Conservation (phyloP, 1,140 invertebrate genomes). For the Ips typographus region DNA sequence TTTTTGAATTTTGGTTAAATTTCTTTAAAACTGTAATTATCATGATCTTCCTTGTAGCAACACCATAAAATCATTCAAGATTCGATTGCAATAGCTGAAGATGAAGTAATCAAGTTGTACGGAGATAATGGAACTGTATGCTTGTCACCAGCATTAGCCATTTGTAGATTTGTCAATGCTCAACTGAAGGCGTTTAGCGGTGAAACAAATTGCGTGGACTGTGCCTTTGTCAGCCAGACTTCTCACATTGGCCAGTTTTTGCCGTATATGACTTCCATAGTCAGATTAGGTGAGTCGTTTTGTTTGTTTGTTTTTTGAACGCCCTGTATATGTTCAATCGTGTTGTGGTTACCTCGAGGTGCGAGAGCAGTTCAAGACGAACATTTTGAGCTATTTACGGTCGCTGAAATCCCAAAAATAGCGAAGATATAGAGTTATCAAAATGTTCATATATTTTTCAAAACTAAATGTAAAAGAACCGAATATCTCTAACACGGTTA, state of each 20-base stretch:
- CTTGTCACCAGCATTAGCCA: slow-evolving; percentile 44
- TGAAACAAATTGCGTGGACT: slow-evolving; percentile 42
- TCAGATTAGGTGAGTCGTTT: slow-evolving; percentile 43
- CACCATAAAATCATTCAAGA: slow-evolving; percentile 38
- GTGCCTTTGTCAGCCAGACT: slow-evolving; percentile 47
- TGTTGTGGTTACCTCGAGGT: too few relatives aligned
- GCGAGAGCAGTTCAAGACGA: too few relatives aligned
- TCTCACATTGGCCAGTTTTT: slow-evolving; percentile 46
- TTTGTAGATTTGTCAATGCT: slow-evolving; percentile 44
- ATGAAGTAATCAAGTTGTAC: slow-evolving; percentile 40
- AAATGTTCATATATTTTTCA: too few relatives aligned
- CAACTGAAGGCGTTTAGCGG: slow-evolving; percentile 44
- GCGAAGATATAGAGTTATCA: too few relatives aligned
- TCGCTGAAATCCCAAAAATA: too few relatives aligned
- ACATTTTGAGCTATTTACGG: too few relatives aligned
- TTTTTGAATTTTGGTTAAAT: background rate
- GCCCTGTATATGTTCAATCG: too few relatives aligned
- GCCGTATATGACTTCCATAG: slow-evolving; percentile 48
- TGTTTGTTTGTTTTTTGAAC: too few relatives aligned
- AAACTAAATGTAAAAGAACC: too few relatives aligned
- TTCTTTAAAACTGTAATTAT: background rate
- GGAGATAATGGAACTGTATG: slow-evolving; percentile 36
- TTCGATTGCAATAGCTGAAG: slow-evolving; percentile 39
- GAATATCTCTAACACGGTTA: too few relatives aligned
- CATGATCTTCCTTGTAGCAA: slow-evolving; percentile 23